These are phyloP conservation scores for Hyperopisus bebe DNA, from an alignment of 2,113 vertebrate species.

Conservation along the genomic window DNA sequence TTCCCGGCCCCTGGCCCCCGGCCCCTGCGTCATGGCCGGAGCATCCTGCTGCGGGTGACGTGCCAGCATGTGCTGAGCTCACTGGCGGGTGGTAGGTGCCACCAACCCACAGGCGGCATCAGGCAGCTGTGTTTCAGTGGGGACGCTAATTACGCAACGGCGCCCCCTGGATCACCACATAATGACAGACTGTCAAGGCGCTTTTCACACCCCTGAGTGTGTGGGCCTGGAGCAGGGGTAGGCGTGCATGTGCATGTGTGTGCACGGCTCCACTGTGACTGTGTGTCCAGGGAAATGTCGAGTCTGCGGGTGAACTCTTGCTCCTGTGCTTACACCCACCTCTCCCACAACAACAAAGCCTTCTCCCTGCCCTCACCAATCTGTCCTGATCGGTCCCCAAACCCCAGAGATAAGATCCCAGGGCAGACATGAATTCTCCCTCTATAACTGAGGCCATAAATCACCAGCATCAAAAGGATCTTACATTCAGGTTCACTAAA, in stretches of 20 bases:
- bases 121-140: conserved; percentile 37
- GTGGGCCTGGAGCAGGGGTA: background rate
- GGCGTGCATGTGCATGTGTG: background rate
- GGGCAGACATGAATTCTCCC: background rate
- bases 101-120: conserved; percentile 25
- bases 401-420: background rate
- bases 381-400: background rate
- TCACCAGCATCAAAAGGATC: background rate
- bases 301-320: background rate
- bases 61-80: background rate
- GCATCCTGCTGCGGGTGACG: conserved; percentile 11
- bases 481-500: background rate
- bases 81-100: conserved; percentile 36
- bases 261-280: background rate
- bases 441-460: background rate
- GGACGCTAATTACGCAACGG: conserved; percentile 41
- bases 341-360: background rate
- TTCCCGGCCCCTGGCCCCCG: conserved; percentile 1
- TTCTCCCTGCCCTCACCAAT: background rate
- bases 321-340: background rate
- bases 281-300: background rate
- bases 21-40: conserved; percentile 5
- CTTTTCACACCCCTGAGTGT: conserved; percentile 13
- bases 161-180: conserved; percentile 37
- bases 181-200: conserved; percentile 44